Base-by-base conservation (phyloP, 2,113 vertebrate genomes). In the Actenoides hombroni region DNA sequence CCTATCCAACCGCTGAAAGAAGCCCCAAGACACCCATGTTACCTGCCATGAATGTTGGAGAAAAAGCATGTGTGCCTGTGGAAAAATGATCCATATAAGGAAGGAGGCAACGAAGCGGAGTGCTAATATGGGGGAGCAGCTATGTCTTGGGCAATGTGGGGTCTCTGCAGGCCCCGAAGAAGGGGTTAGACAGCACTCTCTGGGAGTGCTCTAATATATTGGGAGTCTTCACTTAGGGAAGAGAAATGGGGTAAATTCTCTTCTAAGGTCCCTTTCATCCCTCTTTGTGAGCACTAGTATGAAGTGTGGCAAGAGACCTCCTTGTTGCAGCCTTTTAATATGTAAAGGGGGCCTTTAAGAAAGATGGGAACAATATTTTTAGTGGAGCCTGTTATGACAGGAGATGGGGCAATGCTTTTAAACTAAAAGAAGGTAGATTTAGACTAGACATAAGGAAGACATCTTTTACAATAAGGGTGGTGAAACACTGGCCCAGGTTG, bases 121-220 rank as follows among this genome's bases (percentile, higher is more conserved):
- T 1, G 13, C 14, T 35, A 9, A 29, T 0, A 2, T 0, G 2
- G 37, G 74, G 28, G 15, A 54, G 20, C 10, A 4, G 51, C 46
- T 18, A 4, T 7, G 74, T 39, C 63, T 15, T 26, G 63, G 35
- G 42, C 60, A 39, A 23, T 31, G 7, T 5, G 29, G 31, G 9
- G 26, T 57, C 35, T 26, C 18, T 10, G n/a, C 39, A 23, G 24
- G 26, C 29, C 39, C 40, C 10, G 33, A n/a, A 35, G 60, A 14
- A 74, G 18, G 24, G 26, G 11, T 17, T 5, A 5, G 46, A 37
- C 35, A 28, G 20, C 4, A 19, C 33, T 31, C 57, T 26, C 44
- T 19, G 20, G 46, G 8, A 63, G 42, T 1, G 31, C 1, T 9
- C 48, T 2, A 3, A 25, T 6, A 21, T 8, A 13, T 0, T 0